Conservation (phyloP, 2,113 vertebrate species). For the Muntiacus muntjak region DNA sequence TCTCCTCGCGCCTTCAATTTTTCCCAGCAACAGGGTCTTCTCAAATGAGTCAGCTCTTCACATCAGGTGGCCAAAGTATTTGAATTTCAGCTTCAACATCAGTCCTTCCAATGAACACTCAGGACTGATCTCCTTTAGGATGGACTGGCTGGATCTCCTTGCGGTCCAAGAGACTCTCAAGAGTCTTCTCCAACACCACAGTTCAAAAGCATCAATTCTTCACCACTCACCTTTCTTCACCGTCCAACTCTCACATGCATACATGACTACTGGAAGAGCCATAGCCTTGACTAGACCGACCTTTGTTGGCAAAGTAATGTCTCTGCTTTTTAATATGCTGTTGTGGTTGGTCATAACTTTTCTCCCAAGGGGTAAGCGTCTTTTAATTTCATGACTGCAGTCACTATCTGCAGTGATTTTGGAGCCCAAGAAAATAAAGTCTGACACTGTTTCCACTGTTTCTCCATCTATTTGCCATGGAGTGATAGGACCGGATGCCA, state of each 20-base stretch:
- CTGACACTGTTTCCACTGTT: not conserved
- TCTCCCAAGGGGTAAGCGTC: not conserved
- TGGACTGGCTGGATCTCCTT: not conserved
- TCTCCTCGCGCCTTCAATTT: not conserved
- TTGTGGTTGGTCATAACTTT: not conserved
- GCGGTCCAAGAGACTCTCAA: not conserved
- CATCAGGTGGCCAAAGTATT: not conserved
- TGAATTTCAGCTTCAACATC: not conserved
- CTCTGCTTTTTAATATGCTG: not conserved
- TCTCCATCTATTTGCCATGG: not conserved
- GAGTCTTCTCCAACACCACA: not conserved
- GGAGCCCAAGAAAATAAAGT: not conserved
- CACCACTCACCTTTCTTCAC: rapidly evolving
- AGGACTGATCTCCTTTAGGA: not conserved
- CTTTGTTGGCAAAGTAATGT: not conserved
- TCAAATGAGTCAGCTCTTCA: not conserved
- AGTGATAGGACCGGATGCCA: not conserved
- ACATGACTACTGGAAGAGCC: not conserved
- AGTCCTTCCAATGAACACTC: not conserved
- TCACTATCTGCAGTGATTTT: not conserved
- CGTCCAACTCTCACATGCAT: not conserved
- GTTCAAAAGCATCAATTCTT: not conserved
- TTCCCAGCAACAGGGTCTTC: not conserved
- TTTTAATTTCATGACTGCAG: not conserved
- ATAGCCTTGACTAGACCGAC: not conserved